These are phyloP conservation scores for Hydractinia echinata DNA, from an alignment of 30 jellyfish, hydroid and myxozoan species.

Conservation along the genomic window DNA sequence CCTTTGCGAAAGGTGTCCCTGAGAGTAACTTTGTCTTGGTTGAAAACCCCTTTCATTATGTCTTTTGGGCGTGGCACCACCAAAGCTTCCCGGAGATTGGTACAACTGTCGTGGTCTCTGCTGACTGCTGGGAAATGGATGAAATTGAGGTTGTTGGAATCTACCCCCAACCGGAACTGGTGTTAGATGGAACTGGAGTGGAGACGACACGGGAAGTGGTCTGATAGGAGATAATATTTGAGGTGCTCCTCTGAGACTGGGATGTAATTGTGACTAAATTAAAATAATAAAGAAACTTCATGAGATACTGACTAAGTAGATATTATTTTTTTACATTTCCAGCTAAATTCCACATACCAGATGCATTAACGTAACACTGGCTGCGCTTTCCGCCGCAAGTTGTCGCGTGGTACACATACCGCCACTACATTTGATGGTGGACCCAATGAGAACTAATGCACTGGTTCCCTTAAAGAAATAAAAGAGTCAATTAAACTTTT, in stretches of 20 bases:
- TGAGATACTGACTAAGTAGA: no score
- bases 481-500: not conserved
- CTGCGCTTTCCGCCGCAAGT: conserved; percentile 8
- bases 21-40: no score
- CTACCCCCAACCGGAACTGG: not conserved
- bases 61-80: no score
- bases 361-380: not conserved
- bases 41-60: no score
- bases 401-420: conserved; percentile 4
- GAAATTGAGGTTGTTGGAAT: no score
- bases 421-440: not conserved
- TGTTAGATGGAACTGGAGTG: not conserved
- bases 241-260: no score
- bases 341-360: not conserved
- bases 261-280: no score
- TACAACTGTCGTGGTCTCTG: not conserved
- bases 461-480: not conserved
- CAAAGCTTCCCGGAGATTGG: not conserved
- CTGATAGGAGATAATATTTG: not conserved
- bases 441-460: not conserved
- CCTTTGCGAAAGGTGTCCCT: no score
- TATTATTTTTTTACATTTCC: not conserved
- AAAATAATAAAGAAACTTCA: no score
- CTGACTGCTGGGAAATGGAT: not conserved
- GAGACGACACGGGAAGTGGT: not conserved